Base-by-base conservation (phyloP, 2,113 vertebrate genomes). In the Dipodomys stephensi region DNA sequence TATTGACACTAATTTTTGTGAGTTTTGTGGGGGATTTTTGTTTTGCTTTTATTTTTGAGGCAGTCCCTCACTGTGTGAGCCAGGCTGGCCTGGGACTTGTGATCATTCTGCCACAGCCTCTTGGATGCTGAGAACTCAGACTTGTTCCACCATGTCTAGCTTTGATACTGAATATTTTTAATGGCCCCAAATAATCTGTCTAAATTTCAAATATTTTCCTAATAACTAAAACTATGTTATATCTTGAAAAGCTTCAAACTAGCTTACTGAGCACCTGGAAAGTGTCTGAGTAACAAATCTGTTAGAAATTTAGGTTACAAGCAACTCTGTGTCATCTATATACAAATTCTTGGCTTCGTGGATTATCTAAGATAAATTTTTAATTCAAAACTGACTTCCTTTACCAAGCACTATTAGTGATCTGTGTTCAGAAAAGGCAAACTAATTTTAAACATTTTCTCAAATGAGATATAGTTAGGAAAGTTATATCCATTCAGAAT, bases 311-410 rank as follows among this genome's bases (percentile, higher is more conserved):
- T 79, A 30, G 78, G 87, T 84, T 88, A 64, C 22, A 91, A 81
- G 92, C 25, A 87, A 44, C 25, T 92, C 77, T 79, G 15, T 82
- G 83, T 87, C 64, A 92, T 76, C 77, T 83, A 79, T 80, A 79
- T 88, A 79, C 89, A 94, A 93, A 95, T 49, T 87, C 53, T 77
- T 94, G 92, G 88, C 95, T 87, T 60, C 4, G 0, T 90, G 84
- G 64, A 87, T 92, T 95, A 91, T 92, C 90, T 95, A 93, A 95
- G 87, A 84, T 78, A 96, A 95, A 95, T 68, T 91, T 83, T 95
- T 90, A 87, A 96, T 95, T 97, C 85, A 94, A 94, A 97, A 94
- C 92, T 76, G 69, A 92, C 88, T 93, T 85, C 72, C 39, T 94
- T 83, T 92, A 72, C 65, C 88, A 95, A 65, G 71, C 82, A 82